Base-by-base conservation (phyloP, 1,140 invertebrate genomes). In the Musca vetustissima region DNA sequence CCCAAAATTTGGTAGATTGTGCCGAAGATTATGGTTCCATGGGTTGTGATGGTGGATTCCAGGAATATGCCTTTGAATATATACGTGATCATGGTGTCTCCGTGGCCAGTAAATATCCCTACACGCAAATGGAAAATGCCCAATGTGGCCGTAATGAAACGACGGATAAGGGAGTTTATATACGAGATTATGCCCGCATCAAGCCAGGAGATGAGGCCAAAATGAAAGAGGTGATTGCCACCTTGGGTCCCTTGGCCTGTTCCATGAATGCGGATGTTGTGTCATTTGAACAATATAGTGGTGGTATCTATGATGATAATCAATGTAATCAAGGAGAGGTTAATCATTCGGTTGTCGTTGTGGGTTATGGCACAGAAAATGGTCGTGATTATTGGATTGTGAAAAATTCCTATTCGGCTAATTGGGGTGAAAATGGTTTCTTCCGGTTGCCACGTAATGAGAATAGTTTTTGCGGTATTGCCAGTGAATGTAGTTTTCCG, bases 181-280 rank as follows among this genome's bases (percentile, higher is more conserved):
- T 89, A 73, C 86, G 83, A 49, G 91, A 92, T 6, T 93, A 86
- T 78, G 88, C 91, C 24, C 86, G 91, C 75, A 79, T 92, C 71
- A 81, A 88, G 48, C 71, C 86, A 66, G 88, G 89, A 65, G 81
- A 91, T 79, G 91, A 96, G 83, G 73, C 88, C 11, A 88, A 91
- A 74, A 84, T 97, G 55, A 84, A 90, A 76, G 82, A 87, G 66
- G 93, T 94, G 0, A 87, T 96, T 53, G 91, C 92, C 66, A 92
- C 90, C 2, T 84, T 93, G 71, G 95, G 95, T 1, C 94, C 95
- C 0, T 74, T 90, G 22, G 85, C 87, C 9, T 86, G 89, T 48
- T 93, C 91, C 17, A 94, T 97, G 74, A 93, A 96, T 83, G 94
- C 92, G 8, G 89, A 89, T 14, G 88, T 89, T 25, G 82, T 87